Base-by-base conservation (phyloP, 2,888 invertebrate genomes). In the Deilephila elpenor region DNA sequence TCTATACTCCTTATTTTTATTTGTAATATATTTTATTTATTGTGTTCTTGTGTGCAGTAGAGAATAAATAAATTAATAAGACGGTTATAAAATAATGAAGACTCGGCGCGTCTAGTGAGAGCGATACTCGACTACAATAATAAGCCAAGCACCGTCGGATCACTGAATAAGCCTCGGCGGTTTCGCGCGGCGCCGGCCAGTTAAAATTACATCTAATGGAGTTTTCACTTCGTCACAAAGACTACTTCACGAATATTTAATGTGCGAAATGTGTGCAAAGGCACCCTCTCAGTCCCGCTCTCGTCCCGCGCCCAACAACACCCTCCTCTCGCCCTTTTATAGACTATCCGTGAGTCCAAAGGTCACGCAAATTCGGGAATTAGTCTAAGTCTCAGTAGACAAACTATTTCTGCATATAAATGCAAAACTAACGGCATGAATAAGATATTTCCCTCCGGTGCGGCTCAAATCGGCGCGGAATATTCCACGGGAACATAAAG, bases 171-270 rank as follows among this genome's bases (percentile, higher is more conserved):
- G 44, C 25, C 67, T 29, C 17, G 3, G 51, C 3, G 67, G 3
- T 17, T 17, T 6, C 44, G 67, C 56, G 14, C 44, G 25, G 0
- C 44, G 29, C 25, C 17, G 11, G 44, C 51, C 67, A 51, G 44
- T 67, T 67, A 29, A 67, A 67, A 67, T 67, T 67, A 67, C 25
- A 51, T 25, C 44, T 67, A 51, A 67, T 67, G 67, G 67, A 51
- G 67, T 51, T 67, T 62, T 67, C 67, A 67, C 17, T 67, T 44
- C 67, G 67, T 67, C 67, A 67, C 44, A 44, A 67, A 67, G 67
- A 44, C 51, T 51, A 67, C 67, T 67, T 67, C 29, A 67, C 25
- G 67, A 67, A 67, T 67, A 67, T 67, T 67, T 67, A 67, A 67
- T 67, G 44, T 51, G 51, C 51, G 29, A 67, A 67, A 67, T 67